Evolutionary conservation across 1,140 invertebrate genomes (phyloP).

Genomic region (Drosophila albomicans): DNA sequence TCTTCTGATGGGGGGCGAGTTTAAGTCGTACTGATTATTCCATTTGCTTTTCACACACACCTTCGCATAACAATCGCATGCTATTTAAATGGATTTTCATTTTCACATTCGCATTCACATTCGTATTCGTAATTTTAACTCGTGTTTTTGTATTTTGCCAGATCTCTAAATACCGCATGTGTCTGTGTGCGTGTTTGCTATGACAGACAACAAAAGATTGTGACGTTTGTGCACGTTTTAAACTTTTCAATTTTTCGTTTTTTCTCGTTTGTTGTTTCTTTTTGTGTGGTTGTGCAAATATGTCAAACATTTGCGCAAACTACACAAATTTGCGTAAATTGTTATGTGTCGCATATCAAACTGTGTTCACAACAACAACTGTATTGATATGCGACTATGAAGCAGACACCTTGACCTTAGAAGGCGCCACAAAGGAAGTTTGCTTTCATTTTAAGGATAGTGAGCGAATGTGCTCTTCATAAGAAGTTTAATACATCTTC

Average conservation of each 20-base stretch:
- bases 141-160: not conserved
- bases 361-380: slow-evolving; percentile 27
- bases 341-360: slow-evolving; percentile 34
- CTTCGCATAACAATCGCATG: slow-evolving; percentile 27
- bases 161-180: slow-evolving; percentile 1
- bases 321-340: slow-evolving; percentile 29
- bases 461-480: not conserved
- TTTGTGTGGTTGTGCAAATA: slow-evolving; percentile 53
- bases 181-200: not conserved
- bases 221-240: slow-evolving; percentile 34
- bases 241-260: slow-evolving; percentile 11
- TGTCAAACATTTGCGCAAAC: slow-evolving; percentile 48
- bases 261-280: slow-evolving; percentile 14
- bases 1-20: slow-evolving; percentile 8
- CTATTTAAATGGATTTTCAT: slow-evolving; percentile 9
- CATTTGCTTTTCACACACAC: slow-evolving; percentile 37
- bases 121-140: slow-evolving; percentile 11
- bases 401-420: slow-evolving; percentile 10
- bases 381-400: not conserved
- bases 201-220: slow-evolving; percentile 4
- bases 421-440: not conserved
- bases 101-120: not conserved
- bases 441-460: not conserved
- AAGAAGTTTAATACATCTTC: too few species aligned
- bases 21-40: slow-evolving; percentile 37